phyloP scores from a whole-genome alignment of 2,113 vertebrate genomes.

The Elgaria multicarinata region DNA sequence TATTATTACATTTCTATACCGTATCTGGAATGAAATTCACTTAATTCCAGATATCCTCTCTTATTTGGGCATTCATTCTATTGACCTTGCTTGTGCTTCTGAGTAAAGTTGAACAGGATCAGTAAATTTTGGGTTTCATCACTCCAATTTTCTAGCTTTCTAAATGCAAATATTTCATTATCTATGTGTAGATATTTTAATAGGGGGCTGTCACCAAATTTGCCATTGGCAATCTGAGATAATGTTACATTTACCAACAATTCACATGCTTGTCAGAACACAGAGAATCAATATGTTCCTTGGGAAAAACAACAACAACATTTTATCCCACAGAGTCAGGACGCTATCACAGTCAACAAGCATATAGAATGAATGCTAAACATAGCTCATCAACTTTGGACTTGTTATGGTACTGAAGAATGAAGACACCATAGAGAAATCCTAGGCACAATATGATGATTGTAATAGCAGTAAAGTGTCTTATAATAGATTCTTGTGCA shows the following conservation, averaged over 20 bases:
- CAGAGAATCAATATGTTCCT: not conserved
- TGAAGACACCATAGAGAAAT: not conserved
- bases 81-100: not conserved
- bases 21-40: no score
- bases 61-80: not conserved
- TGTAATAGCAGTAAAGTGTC: not conserved
- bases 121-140: not conserved
- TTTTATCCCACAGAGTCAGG: not conserved
- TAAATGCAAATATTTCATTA: not conserved
- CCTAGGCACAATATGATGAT: not conserved
- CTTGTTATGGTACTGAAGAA: not conserved
- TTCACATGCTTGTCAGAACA: conserved; percentile 1
- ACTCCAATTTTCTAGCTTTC: not conserved
- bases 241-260: conserved; percentile 1
- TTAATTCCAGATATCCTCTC: not conserved
- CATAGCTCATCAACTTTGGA: not conserved
- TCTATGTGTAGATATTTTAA: not conserved
- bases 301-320: not conserved
- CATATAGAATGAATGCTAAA: not conserved
- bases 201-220: not conserved
- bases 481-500: not conserved
- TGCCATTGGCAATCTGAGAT: not conserved
- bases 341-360: not conserved
- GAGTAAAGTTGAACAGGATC: not conserved
- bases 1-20: no score